A percentile compares a stretch with the other conserved stretches of the same genome.
Conservation (phyloP, 1,140 invertebrate genomes). For the Bicyclus anynana region DNA sequence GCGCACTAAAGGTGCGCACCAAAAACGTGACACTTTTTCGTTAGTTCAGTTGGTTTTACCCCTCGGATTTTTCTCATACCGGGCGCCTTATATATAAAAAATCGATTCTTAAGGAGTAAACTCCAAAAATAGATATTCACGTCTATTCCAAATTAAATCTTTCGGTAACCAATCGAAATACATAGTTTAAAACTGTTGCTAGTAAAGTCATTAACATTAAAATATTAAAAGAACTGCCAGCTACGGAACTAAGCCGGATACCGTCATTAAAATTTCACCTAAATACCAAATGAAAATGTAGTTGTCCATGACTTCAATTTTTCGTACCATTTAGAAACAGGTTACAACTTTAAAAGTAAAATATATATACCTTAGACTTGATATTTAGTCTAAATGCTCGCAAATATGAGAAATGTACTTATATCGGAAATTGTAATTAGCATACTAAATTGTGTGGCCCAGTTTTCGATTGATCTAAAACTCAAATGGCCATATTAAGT, state of each 20-base stretch:
- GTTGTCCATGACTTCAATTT: slow-evolving; percentile 1
- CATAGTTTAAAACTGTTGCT: no score
- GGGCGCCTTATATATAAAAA: no score
- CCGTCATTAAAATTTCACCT: neutral
- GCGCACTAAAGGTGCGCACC: no score
- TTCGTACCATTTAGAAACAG: neutral
- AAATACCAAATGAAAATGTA: neutral
- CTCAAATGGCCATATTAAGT: neutral
- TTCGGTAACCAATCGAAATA: no score
- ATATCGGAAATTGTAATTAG: neutral
- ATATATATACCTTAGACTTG: neutral
- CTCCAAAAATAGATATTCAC: no score
- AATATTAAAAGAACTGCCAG: neutral
- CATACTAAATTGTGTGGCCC: neutral
- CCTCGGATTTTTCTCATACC: no score
- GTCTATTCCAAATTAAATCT: no score
- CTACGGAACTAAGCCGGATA: neutral
- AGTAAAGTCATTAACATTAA: neutral
- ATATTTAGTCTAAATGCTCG: no score
- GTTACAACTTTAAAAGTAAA: neutral
- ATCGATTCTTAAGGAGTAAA: no score
- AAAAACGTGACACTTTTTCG: no score
- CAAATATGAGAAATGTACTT: neutral
- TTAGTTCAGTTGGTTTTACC: no score
- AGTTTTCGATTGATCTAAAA: neutral